Percentiles rank a stretch among this genome's conserved stretches.
phyloP scores from a whole-genome alignment of 1,140 invertebrate species.

The Mercenaria mercenaria region DNA sequence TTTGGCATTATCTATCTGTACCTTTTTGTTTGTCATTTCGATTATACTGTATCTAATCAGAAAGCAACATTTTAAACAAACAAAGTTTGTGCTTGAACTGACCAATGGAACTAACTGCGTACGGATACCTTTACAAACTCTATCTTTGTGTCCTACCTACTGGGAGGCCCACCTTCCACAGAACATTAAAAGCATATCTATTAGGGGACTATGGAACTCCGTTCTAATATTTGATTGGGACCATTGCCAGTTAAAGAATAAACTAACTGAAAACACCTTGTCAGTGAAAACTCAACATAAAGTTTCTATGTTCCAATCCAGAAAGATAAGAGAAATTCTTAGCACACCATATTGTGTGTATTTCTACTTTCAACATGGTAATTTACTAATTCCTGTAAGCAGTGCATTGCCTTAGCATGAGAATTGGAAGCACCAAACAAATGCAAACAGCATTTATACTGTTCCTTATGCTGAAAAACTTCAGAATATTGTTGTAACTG shows the following conservation, averaged over 20 bases:
- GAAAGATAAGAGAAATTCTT: not conserved
- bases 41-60: not conserved
- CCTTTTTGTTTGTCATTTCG: not conserved
- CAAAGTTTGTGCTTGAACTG: not conserved
- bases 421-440: no score
- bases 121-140: not conserved
- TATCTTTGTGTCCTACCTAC: conserved; percentile 9
- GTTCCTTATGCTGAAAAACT: no score
- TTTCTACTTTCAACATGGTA: not conserved
- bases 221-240: not conserved
- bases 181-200: not conserved
- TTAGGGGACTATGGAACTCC: not conserved
- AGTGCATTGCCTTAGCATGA: no score
- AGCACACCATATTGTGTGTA: not conserved
- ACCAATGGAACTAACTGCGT: not conserved
- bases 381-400: not conserved
- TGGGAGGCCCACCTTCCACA: not conserved
- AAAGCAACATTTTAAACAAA: not conserved
- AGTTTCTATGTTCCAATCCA: not conserved
- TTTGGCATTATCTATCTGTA: not conserved
- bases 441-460: no score
- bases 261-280: not conserved
- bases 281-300: not conserved
- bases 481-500: no score
- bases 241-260: not conserved